phyloP scores from a whole-genome alignment of 2,113 vertebrate genomes.

The Tychaedon coryphoeus region DNA sequence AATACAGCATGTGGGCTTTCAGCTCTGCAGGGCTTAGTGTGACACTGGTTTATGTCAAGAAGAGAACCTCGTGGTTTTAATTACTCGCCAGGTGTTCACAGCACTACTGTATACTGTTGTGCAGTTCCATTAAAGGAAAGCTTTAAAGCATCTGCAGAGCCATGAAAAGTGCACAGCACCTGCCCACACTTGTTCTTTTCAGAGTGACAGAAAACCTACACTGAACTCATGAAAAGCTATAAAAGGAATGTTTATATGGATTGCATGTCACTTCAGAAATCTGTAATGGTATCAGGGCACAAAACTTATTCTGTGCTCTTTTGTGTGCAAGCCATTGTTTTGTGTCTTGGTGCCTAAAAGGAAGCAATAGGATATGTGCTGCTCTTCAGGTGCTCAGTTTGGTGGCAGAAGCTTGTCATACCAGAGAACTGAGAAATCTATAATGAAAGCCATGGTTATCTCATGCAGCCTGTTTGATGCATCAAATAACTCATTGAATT shows the following conservation, averaged over 20 bases:
- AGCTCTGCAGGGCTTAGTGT: background rate
- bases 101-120: background rate
- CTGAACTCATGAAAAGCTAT: background rate
- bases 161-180: slow-evolving; percentile 28
- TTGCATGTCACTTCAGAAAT: background rate
- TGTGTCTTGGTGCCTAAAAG: background rate
- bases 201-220: slow-evolving; percentile 15
- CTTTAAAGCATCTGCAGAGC: slow-evolving; percentile 27
- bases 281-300: background rate
- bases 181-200: slow-evolving; percentile 41
- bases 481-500: background rate
- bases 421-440: background rate
- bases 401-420: background rate
- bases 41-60: slow-evolving; percentile 19
- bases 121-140: slow-evolving; percentile 39
- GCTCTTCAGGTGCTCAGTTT: background rate
- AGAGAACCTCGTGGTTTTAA: slow-evolving; percentile 16
- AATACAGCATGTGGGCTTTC: slow-evolving; percentile 2
- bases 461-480: background rate
- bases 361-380: background rate
- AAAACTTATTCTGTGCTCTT: background rate
- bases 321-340: background rate
- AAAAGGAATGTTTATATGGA: slow-evolving; percentile 4
- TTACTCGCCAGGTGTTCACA: slow-evolving; percentile 47
- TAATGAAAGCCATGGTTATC: rapidly evolving